phyloP scores from a whole-genome alignment of 2,888 invertebrate genomes.

The Lucinisca nassula region DNA sequence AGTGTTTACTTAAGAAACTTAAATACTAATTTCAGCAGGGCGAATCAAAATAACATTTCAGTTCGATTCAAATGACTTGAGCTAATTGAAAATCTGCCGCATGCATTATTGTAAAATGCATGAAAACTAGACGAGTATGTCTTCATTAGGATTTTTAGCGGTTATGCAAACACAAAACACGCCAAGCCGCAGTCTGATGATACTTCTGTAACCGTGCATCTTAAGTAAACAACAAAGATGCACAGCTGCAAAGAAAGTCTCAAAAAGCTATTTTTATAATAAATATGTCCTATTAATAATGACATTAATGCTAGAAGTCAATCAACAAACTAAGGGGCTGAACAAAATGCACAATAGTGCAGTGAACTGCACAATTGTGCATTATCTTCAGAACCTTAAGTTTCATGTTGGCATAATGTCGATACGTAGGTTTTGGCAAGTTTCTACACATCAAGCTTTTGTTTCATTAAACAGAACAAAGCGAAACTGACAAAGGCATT shows the following conservation, averaged over 20 bases:
- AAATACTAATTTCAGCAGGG: not conserved
- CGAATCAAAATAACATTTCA: conserved; percentile 12
- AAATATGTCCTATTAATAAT: too few relatives aligned
- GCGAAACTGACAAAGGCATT: not conserved
- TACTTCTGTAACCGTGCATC: too few relatives aligned
- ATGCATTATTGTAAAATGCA: not conserved
- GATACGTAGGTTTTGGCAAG: too few relatives aligned
- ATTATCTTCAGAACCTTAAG: not conserved
- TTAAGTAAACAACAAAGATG: too few relatives aligned
- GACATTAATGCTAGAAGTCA: too few relatives aligned
- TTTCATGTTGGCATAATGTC: too few relatives aligned
- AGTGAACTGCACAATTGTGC: not conserved
- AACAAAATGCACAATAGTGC: too few relatives aligned
- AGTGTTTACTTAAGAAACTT: conserved; percentile 9
- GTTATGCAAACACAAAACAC: not conserved
- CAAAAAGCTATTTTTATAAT: too few relatives aligned
- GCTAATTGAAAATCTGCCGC: not conserved
- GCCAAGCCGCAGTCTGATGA: not conserved
- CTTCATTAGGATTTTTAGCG: not conserved
- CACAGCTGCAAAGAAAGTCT: too few relatives aligned
- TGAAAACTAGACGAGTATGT: not conserved
- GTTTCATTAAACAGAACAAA: not conserved
- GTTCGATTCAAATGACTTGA: conserved; percentile 9
- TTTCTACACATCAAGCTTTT: not conserved
- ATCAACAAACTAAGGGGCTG: too few relatives aligned